Evolutionary conservation across 2,888 invertebrate species (phyloP), one percentile per base, ranked within the genome.

Genomic region (Parnassius smintheus): DNA sequence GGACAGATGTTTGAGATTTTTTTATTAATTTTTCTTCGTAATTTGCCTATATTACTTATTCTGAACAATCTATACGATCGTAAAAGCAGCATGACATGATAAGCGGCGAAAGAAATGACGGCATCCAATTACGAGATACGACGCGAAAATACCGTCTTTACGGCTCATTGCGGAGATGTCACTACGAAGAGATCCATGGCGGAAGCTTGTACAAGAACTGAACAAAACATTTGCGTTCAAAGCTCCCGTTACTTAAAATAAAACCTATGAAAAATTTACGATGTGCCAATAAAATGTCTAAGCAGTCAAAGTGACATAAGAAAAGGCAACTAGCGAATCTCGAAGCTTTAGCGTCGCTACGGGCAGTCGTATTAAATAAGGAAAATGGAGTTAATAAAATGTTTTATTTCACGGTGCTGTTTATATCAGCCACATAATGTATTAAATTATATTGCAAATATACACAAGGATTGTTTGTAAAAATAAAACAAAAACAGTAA

Each of bases 251-350:
- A 11, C 46, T 55, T 9, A 10, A 50, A 50, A 22, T 50, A 13
- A 50, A 18, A 50, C 7, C 50, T 46, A 46, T 56, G 46, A 46
- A 51, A 53, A 61, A 50, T 66, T 66, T 64, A 66, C 55, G 59
- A 61, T 42, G 46, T 12, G 59, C 54, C 58, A 51, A 61, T 62
- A 66, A 64, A 64, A 50, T n/a, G 59, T 48, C 46, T 35, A 46
- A 44, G 56, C 56, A 50, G n/a, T 4, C 4, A 56, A 53, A 61
- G 54, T 41, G 48, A 46, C n/a, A 60, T 54, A 50, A 59, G 48
- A 65, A 41, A 65, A 62, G 67, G 65, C 58, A 67, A 65, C 58
- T 54, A 63, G 46, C 44, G 25, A 48, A 60, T 57, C 44, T 59
- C 22, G 42, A 52, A n/a, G 49, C 52, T 64, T 65, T 62, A 64